Evolutionary conservation across 2,797 vertebrate species (phyloP), one percentile per base, ranked within the genome.

Genomic region (Gallinago solitaria): DNA sequence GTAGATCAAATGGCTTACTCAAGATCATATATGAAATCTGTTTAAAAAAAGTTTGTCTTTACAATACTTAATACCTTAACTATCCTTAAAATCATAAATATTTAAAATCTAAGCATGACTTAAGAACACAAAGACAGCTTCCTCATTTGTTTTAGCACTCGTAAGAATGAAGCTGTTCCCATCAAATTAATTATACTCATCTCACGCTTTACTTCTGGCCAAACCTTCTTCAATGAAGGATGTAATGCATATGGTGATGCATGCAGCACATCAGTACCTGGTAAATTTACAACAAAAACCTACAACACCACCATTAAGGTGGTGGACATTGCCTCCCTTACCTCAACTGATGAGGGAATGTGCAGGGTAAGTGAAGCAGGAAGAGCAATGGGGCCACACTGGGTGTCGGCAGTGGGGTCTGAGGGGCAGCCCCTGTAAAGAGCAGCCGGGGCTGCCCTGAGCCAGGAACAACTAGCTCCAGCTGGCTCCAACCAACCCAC

Each of bases 371-470:
- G 35, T 25, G 24, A 3, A 27, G 30, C 10, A 35, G 60, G 20
- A 90, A 57, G 9, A 69, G 35, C 15, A 77, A 45, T 41, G 12
- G 6, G 12, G 7, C 9, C 54, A 43, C 28, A 43, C 1, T 7
- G 12, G 18, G 24, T 35, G 20, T 20, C 13, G 1, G 28, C 0
- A 0, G 6, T 3, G 11, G 2, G 6, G 1, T 16, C 28, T 50
- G 23, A 8, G 16, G 23, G 21, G 45, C 1, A 0, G 25, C 35
- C 30, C 30, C 35, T 14, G 18, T 56, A 51, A 71, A 41, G 17
- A 39, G 25, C 19, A 25, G 16, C 12, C 2, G 0, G 9, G 25
- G 32, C 18, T 56, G 41, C 16, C n/a, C 27, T 0, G 0, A 7
- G 27, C 21, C 0, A 0, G 5, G 11, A n/a, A 68, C 32, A 27